These are phyloP conservation scores for Manis pentadactyla DNA, from an alignment of 2,797 vertebrate genomes.

Conservation along the genomic window DNA sequence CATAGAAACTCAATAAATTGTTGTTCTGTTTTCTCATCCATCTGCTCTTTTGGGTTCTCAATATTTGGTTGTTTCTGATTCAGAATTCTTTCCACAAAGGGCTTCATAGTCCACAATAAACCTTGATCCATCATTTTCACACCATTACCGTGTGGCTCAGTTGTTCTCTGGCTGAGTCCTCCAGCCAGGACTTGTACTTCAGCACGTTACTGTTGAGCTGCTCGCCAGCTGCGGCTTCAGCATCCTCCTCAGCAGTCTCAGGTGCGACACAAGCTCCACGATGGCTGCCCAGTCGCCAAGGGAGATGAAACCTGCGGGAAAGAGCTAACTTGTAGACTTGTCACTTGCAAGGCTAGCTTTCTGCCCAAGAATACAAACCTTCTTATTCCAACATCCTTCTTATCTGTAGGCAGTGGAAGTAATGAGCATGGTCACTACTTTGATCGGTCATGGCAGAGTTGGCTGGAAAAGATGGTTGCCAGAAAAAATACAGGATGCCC, in stretches of 20 bases:
- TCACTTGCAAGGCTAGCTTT: neutral
- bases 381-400: neutral
- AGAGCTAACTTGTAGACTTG: neutral
- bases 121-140: no score
- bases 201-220: conserved; percentile 82
- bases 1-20: neutral
- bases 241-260: conserved; percentile 95
- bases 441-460: neutral
- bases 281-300: conserved; percentile 92
- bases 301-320: conserved; percentile 88
- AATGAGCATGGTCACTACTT: neutral
- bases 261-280: conserved; percentile 90
- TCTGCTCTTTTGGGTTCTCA: neutral
- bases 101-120: accelerated
- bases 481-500: neutral
- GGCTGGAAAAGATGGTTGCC: neutral
- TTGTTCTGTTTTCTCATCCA: neutral
- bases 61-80: neutral
- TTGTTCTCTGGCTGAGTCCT: conserved; percentile 90
- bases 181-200: conserved; percentile 93
- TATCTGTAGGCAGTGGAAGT: neutral
- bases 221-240: conserved; percentile 92
- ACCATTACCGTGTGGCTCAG: conserved; percentile 89
- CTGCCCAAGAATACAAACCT: neutral
- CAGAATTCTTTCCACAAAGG: neutral